Conservation (phyloP, 1,140 invertebrate species). For the Drosophila navojoa region DNA sequence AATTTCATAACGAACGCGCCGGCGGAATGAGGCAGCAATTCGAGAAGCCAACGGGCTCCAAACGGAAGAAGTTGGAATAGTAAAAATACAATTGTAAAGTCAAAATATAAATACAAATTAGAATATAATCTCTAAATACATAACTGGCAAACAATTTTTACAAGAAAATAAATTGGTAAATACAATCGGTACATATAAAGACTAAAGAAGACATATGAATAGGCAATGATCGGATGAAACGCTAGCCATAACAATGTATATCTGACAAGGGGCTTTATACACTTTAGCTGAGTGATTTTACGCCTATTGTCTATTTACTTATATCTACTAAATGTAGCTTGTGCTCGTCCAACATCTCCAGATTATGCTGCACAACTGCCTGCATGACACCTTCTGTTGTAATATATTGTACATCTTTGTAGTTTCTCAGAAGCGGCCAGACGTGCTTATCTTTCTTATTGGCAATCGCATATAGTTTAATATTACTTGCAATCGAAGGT, state of each 20-base stretch:
- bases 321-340: slow-evolving; percentile 12
- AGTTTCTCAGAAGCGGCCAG: slow-evolving; percentile 14
- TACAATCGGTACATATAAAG: not conserved
- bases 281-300: not conserved
- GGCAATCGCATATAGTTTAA: slow-evolving; percentile 21
- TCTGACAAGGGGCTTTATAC: not conserved
- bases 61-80: slow-evolving; percentile 85
- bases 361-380: slow-evolving; percentile 48
- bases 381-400: slow-evolving; percentile 62
- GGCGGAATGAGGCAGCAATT: slow-evolving; percentile 98
- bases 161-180: not conserved
- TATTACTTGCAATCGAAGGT: slow-evolving; percentile 5
- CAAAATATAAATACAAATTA: slow-evolving; percentile 17
- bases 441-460: not conserved
- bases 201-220: not conserved
- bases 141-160: not conserved
- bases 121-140: slow-evolving; percentile 3
- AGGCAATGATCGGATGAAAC: not conserved
- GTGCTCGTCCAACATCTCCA: slow-evolving; percentile 19
- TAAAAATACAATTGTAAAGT: slow-evolving; percentile 10
- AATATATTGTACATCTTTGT: slow-evolving; percentile 40
- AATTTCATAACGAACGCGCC: slow-evolving; percentile 94
- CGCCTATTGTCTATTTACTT: slow-evolving; percentile 2
- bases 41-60: slow-evolving; percentile 91
- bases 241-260: not conserved